Evolutionary conservation across 2,113 vertebrate genomes (phyloP).

Genomic region (Eolophus roseicapilla): DNA sequence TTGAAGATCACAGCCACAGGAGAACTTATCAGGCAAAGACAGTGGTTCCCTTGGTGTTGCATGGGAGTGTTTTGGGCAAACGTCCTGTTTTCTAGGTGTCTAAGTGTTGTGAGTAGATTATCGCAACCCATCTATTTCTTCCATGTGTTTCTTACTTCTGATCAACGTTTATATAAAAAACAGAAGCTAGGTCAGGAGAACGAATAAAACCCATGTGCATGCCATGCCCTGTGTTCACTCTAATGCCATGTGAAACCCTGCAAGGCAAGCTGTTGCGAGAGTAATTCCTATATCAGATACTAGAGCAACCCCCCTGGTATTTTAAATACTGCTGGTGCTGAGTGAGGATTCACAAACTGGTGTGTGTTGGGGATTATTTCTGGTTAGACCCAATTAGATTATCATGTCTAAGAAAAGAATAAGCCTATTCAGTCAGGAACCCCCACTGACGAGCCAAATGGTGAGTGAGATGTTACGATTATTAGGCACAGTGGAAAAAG

Average conservation of each 20-base stretch:
- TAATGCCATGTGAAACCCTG: neutral
- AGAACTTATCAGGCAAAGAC: neutral
- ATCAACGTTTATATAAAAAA: neutral
- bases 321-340: neutral
- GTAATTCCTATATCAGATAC: neutral
- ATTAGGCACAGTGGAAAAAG: neutral
- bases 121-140: accelerated
- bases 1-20: neutral
- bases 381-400: conserved; percentile 64
- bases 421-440: conserved; percentile 33
- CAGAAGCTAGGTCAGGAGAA: neutral
- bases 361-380: conserved; percentile 46
- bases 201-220: neutral
- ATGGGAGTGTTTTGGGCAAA: accelerated
- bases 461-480: conserved; percentile 35
- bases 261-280: neutral
- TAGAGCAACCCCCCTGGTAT: neutral
- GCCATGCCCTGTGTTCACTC: neutral
- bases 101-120: accelerated
- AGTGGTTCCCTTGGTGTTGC: neutral
- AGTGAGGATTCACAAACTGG: neutral
- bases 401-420: conserved; percentile 56
- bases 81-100: accelerated
- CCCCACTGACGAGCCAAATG: conserved; percentile 41
- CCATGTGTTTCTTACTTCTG: accelerated